phyloP scores from a whole-genome alignment of 2,888 invertebrate species.

The Carcina quercana region DNA sequence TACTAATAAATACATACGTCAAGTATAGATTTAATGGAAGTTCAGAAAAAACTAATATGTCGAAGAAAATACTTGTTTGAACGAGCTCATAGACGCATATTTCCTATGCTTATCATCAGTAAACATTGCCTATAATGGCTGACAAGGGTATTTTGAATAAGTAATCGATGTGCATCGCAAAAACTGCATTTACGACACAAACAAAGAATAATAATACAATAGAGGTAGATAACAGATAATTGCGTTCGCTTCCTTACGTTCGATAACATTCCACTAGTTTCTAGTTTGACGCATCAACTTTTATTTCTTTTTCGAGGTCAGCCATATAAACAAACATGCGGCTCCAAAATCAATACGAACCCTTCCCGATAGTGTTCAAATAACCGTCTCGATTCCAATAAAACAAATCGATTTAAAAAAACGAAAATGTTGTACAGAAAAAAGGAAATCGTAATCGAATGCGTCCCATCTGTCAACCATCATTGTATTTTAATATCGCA shows the following conservation, averaged over 20 bases:
- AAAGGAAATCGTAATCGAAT: conserved; percentile 43
- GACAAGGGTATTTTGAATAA: too few relatives aligned
- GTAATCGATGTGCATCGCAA: background rate
- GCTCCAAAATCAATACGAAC: conserved; percentile 65
- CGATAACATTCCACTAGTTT: conserved; percentile 6
- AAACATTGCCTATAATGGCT: too few relatives aligned
- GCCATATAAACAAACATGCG: conserved; percentile 60
- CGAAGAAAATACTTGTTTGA: too few relatives aligned
- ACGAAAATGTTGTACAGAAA: too few relatives aligned
- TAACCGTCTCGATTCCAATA: conserved; percentile 52
- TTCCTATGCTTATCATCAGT: too few relatives aligned
- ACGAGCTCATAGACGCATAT: too few relatives aligned
- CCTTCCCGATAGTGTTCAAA: conserved; percentile 61
- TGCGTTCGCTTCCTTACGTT: conserved; percentile 3
- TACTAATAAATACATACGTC: too few relatives aligned
- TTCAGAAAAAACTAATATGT: too few relatives aligned
- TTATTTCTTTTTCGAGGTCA: conserved; percentile 33
- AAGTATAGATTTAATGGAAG: too few relatives aligned
- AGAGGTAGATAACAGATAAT: conserved; percentile 5
- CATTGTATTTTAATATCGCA: conserved; percentile 53
- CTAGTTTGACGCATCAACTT: background rate
- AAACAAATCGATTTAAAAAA: conserved; percentile 42
- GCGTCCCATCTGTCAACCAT: conserved; percentile 61
- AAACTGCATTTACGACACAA: conserved; percentile 1
- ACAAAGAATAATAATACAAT: conserved; percentile 9